A percentile compares a stretch with the other conserved stretches of the same genome.
Evolutionary conservation across 2,797 vertebrate species (phyloP).

Genomic region (Manis crassicaudata): DNA sequence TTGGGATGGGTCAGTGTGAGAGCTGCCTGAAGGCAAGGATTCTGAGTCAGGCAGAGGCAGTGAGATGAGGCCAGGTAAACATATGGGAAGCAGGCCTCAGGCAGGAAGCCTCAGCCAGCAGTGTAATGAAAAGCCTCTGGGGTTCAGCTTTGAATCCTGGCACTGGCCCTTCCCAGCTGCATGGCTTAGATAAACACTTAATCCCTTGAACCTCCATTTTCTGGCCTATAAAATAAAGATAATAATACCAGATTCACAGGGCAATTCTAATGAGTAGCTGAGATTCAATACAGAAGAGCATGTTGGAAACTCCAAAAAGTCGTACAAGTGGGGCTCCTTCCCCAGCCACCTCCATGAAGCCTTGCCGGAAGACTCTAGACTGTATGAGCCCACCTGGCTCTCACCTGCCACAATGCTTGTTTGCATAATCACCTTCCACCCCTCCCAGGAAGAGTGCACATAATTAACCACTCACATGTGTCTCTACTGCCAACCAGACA

Average conservation of each 20-base stretch:
- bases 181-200: background rate
- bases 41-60: background rate
- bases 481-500: background rate
- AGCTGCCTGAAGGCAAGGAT: background rate
- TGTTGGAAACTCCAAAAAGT: background rate
- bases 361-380: background rate
- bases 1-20: background rate
- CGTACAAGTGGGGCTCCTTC: background rate
- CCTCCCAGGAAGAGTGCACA: background rate
- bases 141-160: background rate
- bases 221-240: background rate
- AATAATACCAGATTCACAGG: background rate
- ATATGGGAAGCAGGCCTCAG: background rate
- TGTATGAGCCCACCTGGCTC: accelerated
- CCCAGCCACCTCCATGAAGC: background rate
- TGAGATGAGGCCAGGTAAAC: background rate
- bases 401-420: background rate
- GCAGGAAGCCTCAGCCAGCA: background rate
- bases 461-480: background rate
- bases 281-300: background rate
- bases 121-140: background rate
- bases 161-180: background rate
- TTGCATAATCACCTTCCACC: background rate
- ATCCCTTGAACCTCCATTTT: background rate
- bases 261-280: background rate